These are phyloP conservation scores for Callionymus lyra DNA, from an alignment of 2,113 vertebrate genomes.

Conservation along the genomic window DNA sequence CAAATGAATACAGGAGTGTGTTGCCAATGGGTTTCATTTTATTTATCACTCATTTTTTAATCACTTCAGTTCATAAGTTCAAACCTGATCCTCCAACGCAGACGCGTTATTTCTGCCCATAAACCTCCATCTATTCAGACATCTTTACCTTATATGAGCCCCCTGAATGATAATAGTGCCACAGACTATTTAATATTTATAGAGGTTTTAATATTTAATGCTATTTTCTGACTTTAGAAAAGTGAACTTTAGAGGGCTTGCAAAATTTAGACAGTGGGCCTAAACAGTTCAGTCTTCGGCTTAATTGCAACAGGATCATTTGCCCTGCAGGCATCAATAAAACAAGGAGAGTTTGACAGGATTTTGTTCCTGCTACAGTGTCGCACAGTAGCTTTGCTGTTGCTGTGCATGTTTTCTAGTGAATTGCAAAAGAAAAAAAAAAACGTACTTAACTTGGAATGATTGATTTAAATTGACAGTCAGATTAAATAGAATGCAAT, in stretches of 20 bases:
- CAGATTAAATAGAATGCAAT: too few species aligned
- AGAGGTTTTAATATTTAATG: slow-evolving; percentile 49
- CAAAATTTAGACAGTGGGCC: slow-evolving; percentile 2
- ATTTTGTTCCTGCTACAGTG: too few species aligned
- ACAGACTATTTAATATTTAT: slow-evolving; percentile 46
- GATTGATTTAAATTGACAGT: too few species aligned
- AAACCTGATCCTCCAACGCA: slow-evolving; percentile 7
- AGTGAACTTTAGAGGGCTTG: slow-evolving; percentile 31
- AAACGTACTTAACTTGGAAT: too few species aligned
- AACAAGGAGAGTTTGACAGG: neutral
- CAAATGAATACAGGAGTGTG: too few species aligned
- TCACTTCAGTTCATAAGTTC: too few species aligned
- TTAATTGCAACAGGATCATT: neutral
- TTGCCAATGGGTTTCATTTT: too few species aligned
- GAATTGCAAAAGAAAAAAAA: too few species aligned
- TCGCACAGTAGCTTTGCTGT: too few species aligned
- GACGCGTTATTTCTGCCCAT: slow-evolving; percentile 17
- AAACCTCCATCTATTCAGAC: slow-evolving; percentile 23
- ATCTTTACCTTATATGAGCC: slow-evolving; percentile 35
- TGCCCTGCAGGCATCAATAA: neutral
- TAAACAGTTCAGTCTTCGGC: slow-evolving; percentile 6
- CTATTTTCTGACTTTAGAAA: slow-evolving; percentile 44
- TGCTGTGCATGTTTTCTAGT: too few species aligned
- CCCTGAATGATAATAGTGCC: slow-evolving; percentile 37
- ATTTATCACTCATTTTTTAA: too few species aligned